Evolutionary conservation across 2,797 vertebrate species (phyloP).

Genomic region (Numenius phaeopus): DNA sequence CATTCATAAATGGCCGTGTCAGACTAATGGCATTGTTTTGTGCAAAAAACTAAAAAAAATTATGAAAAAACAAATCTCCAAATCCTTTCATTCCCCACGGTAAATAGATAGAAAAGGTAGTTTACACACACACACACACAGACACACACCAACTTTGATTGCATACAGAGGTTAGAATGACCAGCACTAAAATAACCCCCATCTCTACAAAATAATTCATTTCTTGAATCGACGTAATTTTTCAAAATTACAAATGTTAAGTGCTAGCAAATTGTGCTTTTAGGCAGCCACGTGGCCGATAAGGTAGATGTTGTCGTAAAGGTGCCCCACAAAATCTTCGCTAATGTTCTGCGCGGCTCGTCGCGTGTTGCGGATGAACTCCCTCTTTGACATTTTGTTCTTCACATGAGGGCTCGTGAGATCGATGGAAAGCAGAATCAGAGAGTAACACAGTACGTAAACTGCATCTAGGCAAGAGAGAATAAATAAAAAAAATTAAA

Average conservation of each 20-base stretch:
- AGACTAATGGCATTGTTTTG: conserved; percentile 82
- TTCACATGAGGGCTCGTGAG: conserved; percentile 97
- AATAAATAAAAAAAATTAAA: neutral
- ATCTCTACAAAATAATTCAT: conserved; percentile 69
- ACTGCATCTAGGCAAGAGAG: conserved; percentile 89
- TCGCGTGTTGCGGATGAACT: conserved; percentile 98
- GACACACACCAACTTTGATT: conserved; percentile 72
- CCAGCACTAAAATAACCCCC: conserved; percentile 78
- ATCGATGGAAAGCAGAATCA: conserved; percentile 98
- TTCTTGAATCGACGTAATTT: conserved; percentile 58
- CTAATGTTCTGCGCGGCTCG: conserved; percentile 97
- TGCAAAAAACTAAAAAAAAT: conserved; percentile 80
- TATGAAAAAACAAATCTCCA: conserved; percentile 70
- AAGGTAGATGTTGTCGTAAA: conserved; percentile 99
- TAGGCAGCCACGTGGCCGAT: conserved; percentile 97
- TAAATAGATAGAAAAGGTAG: conserved; percentile 74
- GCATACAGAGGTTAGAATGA: conserved; percentile 82
- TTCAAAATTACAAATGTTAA: conserved; percentile 68
- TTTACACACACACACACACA: conserved; percentile 69
- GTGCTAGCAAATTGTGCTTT: conserved; percentile 79
- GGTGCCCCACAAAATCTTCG: conserved; percentile 98
- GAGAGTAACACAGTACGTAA: conserved; percentile 97
- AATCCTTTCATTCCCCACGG: conserved; percentile 69
- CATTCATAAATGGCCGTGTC: conserved; percentile 74
- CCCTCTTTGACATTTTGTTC: conserved; percentile 99